Evolutionary conservation across 2,113 vertebrate genomes (phyloP).

Genomic region (Peucedramus taeniatus): DNA sequence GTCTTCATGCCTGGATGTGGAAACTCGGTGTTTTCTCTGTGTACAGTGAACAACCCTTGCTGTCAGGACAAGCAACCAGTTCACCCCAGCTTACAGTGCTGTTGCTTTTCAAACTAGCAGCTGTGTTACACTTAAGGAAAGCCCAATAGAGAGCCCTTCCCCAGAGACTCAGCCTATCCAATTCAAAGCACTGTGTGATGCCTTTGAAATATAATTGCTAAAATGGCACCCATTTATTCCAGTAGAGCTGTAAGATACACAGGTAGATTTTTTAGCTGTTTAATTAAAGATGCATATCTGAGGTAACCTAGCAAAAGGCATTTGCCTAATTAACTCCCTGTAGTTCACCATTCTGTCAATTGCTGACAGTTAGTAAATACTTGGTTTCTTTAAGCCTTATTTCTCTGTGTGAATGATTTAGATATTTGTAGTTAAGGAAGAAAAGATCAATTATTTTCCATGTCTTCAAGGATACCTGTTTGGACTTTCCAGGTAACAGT

Average conservation of each 20-base stretch:
- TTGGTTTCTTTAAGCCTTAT: background rate
- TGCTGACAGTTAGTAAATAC: background rate
- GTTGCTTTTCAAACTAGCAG: background rate
- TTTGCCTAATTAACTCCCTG: constrained; percentile 20
- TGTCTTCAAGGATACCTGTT: background rate
- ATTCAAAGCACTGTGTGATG: background rate
- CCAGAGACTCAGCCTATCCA: background rate
- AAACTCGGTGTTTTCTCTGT: accelerated
- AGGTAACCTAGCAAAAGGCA: background rate
- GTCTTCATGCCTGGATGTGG: background rate
- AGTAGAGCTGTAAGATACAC: background rate
- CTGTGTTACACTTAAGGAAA: background rate
- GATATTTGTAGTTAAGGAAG: background rate
- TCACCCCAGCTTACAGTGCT: background rate
- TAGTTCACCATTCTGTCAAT: background rate
- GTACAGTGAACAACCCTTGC: background rate
- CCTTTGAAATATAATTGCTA: background rate
- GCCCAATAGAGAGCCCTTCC: background rate
- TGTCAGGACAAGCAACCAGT: background rate
- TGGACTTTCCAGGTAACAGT: background rate
- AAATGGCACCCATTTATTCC: background rate
- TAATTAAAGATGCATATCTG: constrained; percentile 22
- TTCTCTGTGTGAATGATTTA: background rate
- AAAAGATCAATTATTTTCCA: background rate
- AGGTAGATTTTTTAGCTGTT: background rate